Conservation (phyloP, 92 coral and sea anemone genomes). For the Epizoanthus illoricatus region DNA sequence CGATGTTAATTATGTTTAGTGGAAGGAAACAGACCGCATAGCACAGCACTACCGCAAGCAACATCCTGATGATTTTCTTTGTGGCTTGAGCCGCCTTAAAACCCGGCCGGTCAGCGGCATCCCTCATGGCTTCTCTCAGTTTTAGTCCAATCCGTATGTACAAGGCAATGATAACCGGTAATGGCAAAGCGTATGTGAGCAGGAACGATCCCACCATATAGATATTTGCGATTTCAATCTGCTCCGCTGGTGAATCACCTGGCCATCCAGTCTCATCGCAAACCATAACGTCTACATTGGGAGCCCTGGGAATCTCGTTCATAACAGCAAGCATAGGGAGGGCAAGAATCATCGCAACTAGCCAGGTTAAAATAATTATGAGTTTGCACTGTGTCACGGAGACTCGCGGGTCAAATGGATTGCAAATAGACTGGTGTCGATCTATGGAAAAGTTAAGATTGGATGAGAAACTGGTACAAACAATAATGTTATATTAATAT, state of each 20-base stretch:
- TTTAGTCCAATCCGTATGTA: slow-evolving; percentile 84
- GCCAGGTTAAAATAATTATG: slow-evolving; percentile 85
- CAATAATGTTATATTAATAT: neutral
- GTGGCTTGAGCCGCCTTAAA: slow-evolving; percentile 89
- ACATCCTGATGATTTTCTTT: slow-evolving; percentile 79
- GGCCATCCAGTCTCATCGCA: slow-evolving; percentile 81
- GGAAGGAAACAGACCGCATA: slow-evolving; percentile 93
- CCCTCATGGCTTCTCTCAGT: slow-evolving; percentile 81
- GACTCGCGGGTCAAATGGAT: slow-evolving; percentile 89
- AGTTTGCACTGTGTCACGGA: slow-evolving; percentile 77
- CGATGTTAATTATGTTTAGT: slow-evolving; percentile 64
- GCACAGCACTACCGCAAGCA: slow-evolving; percentile 87
- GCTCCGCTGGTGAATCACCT: neutral
- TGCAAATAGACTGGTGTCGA: slow-evolving; percentile 94
- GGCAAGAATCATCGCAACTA: slow-evolving; percentile 85
- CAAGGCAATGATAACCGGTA: slow-evolving; percentile 77
- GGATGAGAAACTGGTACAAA: neutral
- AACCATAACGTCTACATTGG: neutral
- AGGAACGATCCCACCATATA: slow-evolving; percentile 68
- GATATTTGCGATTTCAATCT: slow-evolving; percentile 7
- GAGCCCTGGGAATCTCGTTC: neutral
- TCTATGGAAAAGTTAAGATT: slow-evolving; percentile 45
- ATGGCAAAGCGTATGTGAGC: slow-evolving; percentile 91
- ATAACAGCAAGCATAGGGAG: slow-evolving; percentile 85
- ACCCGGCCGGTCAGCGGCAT: slow-evolving; percentile 97